Base-by-base conservation (phyloP, 2,888 invertebrate genomes). In the Netelia inedita region DNA sequence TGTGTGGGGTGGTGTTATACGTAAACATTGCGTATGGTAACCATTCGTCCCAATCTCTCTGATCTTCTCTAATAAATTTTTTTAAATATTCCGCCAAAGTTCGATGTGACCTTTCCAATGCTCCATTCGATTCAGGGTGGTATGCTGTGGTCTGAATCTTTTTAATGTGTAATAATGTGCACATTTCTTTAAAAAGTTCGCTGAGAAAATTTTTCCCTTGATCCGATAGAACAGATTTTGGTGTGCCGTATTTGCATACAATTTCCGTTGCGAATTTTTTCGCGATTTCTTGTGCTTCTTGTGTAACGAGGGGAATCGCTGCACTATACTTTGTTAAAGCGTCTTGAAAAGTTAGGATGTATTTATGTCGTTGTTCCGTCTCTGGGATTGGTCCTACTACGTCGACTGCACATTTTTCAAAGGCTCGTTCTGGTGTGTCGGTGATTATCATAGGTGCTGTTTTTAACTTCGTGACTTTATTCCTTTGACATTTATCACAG, bases 41-140 rank as follows among this genome's bases (percentile, higher is more conserved):
- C 71, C 84, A 87, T 41, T 85, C 76, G 14, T 89, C 89, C 88
- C 88, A 89, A 69, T 89, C 82, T 1, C 59, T 72, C 63, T 85
- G 86, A 50, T 85, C 71, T n/a, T 69, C 11, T 21, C 84, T 57
- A 0, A 61, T 21, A 19, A 46, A 61, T 23, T 87, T 86, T 46
- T 86, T 86, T 3, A 89, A 41, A 63, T 86, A 86, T 50, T 88
- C 83, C 19, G 82, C 85, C 1, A 90, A 23, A 0, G 88, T 88
- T 23, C 85, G 78, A 19, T 87, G 86, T 5, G 79, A 86, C 21
- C 88, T 50, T 85, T 87, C 87, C 9, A 83, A 75, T 5, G 75
- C 65, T n/a, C 75, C 57, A 8, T 57, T 75, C 1, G 75, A 75
- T 41, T 78, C 2, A 0, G 55, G 57, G n/a, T 66, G 66, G 14